Conservation (phyloP, 2,888 invertebrate species). For the Agrotis puta region DNA sequence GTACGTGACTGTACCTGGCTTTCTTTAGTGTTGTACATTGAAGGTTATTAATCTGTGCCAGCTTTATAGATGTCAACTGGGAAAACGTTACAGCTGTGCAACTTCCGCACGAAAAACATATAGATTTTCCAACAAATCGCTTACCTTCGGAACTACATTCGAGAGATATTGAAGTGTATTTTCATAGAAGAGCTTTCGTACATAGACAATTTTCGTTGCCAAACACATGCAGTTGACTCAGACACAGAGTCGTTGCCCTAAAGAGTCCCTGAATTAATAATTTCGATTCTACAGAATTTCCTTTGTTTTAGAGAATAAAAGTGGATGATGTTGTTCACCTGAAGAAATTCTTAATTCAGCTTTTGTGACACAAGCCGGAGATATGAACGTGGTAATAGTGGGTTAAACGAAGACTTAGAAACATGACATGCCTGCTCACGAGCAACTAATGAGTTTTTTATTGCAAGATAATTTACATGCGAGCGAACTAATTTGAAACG, state of each 20-base stretch:
- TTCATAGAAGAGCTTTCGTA: neutral
- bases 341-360: slow-evolving; percentile 19
- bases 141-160: slow-evolving; percentile 8
- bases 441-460: slow-evolving; percentile 19
- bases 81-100: slow-evolving; percentile 47
- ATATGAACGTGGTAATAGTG: neutral
- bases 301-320: slow-evolving; percentile 32
- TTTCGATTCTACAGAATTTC: slow-evolving; percentile 1
- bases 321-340: slow-evolving; percentile 27
- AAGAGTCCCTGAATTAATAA: slow-evolving; percentile 42
- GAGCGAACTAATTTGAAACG: neutral
- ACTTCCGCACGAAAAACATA: slow-evolving; percentile 44
- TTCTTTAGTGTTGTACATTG: slow-evolving; percentile 52
- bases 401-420: neutral
- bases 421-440: neutral
- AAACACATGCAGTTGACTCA: slow-evolving; percentile 20
- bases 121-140: slow-evolving; percentile 31
- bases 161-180: slow-evolving; percentile 25
- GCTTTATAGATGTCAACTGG: slow-evolving; percentile 50
- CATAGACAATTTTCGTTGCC: neutral
- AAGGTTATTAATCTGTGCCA: slow-evolving; percentile 61
- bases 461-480: slow-evolving; percentile 6
- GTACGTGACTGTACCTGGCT: slow-evolving; percentile 60
- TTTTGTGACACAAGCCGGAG: slow-evolving; percentile 1
- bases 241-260: slow-evolving; percentile 16